These are phyloP conservation scores for Amphiduros pacificus DNA, from an alignment of 2,888 invertebrate species.

Conservation along the genomic window DNA sequence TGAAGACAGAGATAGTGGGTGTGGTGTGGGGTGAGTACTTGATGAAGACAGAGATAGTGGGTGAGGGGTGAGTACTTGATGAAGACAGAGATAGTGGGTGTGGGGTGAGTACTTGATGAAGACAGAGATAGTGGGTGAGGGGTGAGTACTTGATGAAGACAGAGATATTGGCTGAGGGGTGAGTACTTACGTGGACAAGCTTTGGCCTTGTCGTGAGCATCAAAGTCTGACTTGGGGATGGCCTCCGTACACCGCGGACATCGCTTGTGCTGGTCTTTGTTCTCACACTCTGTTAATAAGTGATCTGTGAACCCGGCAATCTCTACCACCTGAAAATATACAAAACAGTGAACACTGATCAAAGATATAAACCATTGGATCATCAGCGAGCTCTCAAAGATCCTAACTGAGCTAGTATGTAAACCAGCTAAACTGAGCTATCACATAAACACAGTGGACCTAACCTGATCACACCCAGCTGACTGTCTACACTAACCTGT, in stretches of 20 bases:
- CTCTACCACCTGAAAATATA: constrained; percentile 76
- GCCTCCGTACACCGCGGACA: constrained; percentile 77
- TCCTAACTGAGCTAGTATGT: not conserved
- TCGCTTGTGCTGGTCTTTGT: constrained; percentile 70
- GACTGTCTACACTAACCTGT: too few species aligned
- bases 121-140: too few species aligned
- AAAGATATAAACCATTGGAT: not conserved
- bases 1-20: too few species aligned
- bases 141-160: not conserved
- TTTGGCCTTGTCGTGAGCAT: constrained; percentile 66
- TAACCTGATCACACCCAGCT: too few species aligned
- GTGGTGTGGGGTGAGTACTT: too few species aligned
- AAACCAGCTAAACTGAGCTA: not conserved
- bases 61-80: too few species aligned
- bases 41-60: too few species aligned
- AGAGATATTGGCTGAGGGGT: not conserved
- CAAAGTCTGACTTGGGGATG: constrained; percentile 68
- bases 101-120: too few species aligned
- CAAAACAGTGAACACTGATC: not conserved
- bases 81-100: too few species aligned
- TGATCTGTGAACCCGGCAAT: constrained; percentile 82
- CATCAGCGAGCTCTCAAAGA: not conserved
- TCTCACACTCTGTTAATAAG: constrained; percentile 79
- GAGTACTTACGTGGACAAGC: constrained; percentile 61
- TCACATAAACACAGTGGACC: too few species aligned